phyloP scores from a whole-genome alignment of 2,113 vertebrate genomes.

The Lipophrys pholis region DNA sequence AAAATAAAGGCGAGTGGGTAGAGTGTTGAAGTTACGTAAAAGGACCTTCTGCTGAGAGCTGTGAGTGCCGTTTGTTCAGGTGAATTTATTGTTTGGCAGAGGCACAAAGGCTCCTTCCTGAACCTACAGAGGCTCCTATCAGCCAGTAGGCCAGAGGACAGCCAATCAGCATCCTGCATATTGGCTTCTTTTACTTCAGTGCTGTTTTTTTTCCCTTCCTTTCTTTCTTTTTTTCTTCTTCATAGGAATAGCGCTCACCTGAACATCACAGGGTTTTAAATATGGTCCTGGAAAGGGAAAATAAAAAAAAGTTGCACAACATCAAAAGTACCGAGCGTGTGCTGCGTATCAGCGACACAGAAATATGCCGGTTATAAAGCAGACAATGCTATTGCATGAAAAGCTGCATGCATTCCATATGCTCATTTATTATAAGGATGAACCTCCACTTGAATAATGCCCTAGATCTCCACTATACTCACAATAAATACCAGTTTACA shows the following conservation, averaged over 20 bases:
- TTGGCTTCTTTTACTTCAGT: slow-evolving; percentile 10
- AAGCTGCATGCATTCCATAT: not conserved
- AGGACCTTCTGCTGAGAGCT: not conserved
- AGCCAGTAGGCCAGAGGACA: slow-evolving; percentile 1
- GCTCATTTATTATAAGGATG: slow-evolving; percentile 29
- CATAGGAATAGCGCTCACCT: slow-evolving; percentile 5
- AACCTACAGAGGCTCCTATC: not conserved
- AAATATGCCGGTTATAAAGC: not conserved
- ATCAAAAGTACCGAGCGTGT: not conserved
- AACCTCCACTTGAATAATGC: not conserved
- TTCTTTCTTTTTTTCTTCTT: too few species aligned
- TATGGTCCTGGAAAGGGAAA: not conserved
- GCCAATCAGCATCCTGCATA: slow-evolving; percentile 19
- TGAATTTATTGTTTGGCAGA: slow-evolving; percentile 29
- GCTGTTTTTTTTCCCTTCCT: not conserved
- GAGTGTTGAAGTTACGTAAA: slow-evolving; percentile 15
- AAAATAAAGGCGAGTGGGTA: not conserved
- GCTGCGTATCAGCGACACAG: not conserved
- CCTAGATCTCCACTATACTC: not conserved
- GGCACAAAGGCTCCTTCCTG: slow-evolving; percentile 19
- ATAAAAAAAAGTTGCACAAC: not conserved
- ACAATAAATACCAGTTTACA: not conserved
- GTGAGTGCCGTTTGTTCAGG: slow-evolving; percentile 13
- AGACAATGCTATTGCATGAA: not conserved
- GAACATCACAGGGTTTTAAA: slow-evolving; percentile 9